Percentiles rank a stretch among this genome's conserved stretches.
phyloP scores from a whole-genome alignment of 1,140 invertebrate genomes.

The Whitmania pigra region DNA sequence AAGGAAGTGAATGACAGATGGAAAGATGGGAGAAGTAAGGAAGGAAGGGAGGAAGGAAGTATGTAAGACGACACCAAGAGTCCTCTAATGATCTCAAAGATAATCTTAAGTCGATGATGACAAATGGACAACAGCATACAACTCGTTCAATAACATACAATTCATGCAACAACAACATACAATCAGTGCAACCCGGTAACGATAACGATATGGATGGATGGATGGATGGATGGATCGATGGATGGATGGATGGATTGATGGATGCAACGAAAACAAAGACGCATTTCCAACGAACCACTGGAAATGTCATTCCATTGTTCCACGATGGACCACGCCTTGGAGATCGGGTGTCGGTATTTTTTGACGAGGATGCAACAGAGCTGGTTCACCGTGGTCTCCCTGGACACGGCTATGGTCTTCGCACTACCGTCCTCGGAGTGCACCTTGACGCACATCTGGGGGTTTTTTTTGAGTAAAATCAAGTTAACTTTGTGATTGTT shows the following conservation, averaged over 20 bases:
- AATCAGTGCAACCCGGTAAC: neutral
- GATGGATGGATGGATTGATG: slow-evolving; percentile 13
- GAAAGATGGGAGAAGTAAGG: neutral
- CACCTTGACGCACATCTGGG: neutral
- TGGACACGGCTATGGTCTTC: neutral
- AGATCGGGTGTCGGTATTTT: neutral
- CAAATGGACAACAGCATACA: neutral
- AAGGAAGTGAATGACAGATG: neutral
- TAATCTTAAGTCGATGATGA: neutral
- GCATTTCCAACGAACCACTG: slow-evolving; percentile 25
- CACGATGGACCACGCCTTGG: slow-evolving; percentile 7
- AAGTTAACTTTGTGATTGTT: no score
- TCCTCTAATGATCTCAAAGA: neutral
- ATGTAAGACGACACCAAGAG: neutral
- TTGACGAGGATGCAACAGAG: neutral
- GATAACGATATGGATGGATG: slow-evolving; percentile 10
- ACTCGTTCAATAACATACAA: neutral
- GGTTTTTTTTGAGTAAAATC: no score
- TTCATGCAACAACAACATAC: no score
- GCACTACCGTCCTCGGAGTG: slow-evolving; percentile 1
- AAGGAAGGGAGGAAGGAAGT: neutral
- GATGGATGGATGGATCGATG: slow-evolving; percentile 10
- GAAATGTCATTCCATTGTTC: neutral
- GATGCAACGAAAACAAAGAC: slow-evolving; percentile 25
- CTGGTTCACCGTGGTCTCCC: neutral